A percentile compares a stretch with the other conserved stretches of the same genome.
These are phyloP conservation scores for Ramazzottius varieornatus DNA, from an alignment of 2,888 invertebrate species.

Conservation along the genomic window DNA sequence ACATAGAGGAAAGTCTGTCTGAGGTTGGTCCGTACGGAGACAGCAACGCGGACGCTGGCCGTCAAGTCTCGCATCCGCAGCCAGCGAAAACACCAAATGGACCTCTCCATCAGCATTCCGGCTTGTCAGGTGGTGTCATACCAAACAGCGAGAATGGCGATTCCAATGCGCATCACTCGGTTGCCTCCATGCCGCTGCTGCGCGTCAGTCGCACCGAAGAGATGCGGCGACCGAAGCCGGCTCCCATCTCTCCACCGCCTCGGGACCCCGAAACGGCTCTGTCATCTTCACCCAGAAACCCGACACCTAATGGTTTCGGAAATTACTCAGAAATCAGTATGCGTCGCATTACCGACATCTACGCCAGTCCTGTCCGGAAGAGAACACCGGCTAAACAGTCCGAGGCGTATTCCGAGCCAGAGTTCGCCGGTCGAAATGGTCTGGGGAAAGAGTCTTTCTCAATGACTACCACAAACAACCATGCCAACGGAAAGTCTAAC, in stretches of 20 bases:
- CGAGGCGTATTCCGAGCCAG: neutral
- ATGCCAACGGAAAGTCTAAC: constrained; percentile 5
- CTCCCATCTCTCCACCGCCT: neutral
- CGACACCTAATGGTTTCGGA: neutral
- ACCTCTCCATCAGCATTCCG: too few species aligned
- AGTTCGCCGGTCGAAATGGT: neutral
- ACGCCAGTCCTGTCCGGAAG: neutral
- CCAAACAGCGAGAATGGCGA: too few species aligned
- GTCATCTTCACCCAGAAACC: neutral
- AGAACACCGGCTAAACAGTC: neutral
- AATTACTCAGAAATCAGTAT: neutral
- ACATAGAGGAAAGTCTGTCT: too few species aligned
- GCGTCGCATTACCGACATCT: neutral
- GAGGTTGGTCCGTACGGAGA: too few species aligned
- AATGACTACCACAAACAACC: constrained; percentile 4
- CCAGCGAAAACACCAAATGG: too few species aligned
- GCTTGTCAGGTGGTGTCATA: too few species aligned
- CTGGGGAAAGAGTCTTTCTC: neutral
- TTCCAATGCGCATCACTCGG: too few species aligned
- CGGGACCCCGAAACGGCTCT: constrained; percentile 2
- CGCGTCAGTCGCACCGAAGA: neutral
- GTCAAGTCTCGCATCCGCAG: too few species aligned
- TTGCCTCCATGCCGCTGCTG: neutral
- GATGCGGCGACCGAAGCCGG: neutral
- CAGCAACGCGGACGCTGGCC: too few species aligned